Percentiles rank a stretch among this genome's conserved stretches.
phyloP scores from a whole-genome alignment of 2,797 vertebrate species.

The Hypotaenidia philippensis region DNA sequence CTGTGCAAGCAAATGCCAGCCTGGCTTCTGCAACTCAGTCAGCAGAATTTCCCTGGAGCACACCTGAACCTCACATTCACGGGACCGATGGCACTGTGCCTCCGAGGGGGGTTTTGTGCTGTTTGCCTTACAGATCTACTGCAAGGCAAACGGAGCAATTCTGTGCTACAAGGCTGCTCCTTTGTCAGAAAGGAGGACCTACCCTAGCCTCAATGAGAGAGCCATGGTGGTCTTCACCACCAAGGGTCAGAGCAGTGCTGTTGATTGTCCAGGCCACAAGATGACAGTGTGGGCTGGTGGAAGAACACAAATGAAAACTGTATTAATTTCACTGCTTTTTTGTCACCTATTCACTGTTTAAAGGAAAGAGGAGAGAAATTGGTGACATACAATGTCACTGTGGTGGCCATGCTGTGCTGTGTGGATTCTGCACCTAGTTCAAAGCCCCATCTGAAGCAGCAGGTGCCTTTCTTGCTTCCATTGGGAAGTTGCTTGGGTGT shows the following conservation, averaged over 20 bases:
- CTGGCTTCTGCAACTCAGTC: not conserved
- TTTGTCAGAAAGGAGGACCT: not conserved
- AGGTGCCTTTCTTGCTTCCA: not conserved
- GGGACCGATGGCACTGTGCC: not conserved
- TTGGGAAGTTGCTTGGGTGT: not conserved
- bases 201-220: not conserved
- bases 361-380: not conserved
- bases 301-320: not conserved
- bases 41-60: not conserved
- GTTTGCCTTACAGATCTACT: not conserved
- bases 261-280: not conserved
- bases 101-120: not conserved
- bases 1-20: not conserved
- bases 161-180: not conserved
- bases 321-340: not conserved
- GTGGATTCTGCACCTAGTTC: not conserved
- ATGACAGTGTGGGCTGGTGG: not conserved
- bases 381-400: not conserved
- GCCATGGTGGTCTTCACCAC: not conserved
- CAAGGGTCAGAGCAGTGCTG: not conserved
- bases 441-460: not conserved
- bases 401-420: not conserved
- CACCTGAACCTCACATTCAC: rapidly evolving
- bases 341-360: not conserved
- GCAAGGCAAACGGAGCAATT: not conserved